Evolutionary conservation across 2,888 invertebrate species (phyloP).

Genomic region (Melieria crassipennis): DNA sequence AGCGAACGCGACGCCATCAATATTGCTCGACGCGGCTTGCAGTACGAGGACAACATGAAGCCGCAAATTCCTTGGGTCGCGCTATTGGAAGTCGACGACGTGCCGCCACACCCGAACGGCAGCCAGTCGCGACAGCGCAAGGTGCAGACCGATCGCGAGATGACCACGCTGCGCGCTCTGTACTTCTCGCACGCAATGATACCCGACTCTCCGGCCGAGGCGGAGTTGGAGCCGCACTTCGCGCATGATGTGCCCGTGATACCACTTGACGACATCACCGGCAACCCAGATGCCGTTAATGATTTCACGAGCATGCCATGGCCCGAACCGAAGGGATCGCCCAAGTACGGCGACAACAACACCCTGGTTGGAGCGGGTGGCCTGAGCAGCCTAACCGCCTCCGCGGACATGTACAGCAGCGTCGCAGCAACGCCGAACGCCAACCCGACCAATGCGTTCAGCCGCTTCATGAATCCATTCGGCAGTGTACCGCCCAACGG

Average conservation of each 20-base stretch:
- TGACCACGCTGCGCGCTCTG: slow-evolving; percentile 81
- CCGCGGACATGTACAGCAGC: slow-evolving; percentile 41
- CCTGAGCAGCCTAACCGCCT: slow-evolving; percentile 36
- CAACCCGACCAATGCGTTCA: slow-evolving; percentile 53
- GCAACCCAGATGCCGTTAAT: slow-evolving; percentile 81
- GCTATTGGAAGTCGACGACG: slow-evolving; percentile 75
- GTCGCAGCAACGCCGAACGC: slow-evolving; percentile 27
- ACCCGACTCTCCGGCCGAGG: slow-evolving; percentile 87
- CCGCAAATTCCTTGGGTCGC: slow-evolving; percentile 81
- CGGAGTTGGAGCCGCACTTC: slow-evolving; percentile 82
- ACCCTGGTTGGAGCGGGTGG: slow-evolving; percentile 40
- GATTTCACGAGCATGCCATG: slow-evolving; percentile 81
- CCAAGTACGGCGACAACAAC: slow-evolving; percentile 62
- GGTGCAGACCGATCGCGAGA: slow-evolving; percentile 87
- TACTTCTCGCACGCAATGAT: slow-evolving; percentile 85
- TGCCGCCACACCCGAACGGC: slow-evolving; percentile 75
- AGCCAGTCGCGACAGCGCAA: slow-evolving; percentile 86
- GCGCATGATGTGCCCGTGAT: slow-evolving; percentile 83
- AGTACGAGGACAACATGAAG: slow-evolving; percentile 80
- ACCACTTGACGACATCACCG: slow-evolving; percentile 88
- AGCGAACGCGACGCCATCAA: slow-evolving; percentile 86
- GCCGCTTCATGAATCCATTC: slow-evolving; percentile 59
- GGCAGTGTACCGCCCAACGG: slow-evolving; percentile 38
- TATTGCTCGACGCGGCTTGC: slow-evolving; percentile 78
- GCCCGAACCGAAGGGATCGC: slow-evolving; percentile 84